phyloP scores from a whole-genome alignment of 2,888 invertebrate genomes.

The Patella ulyssiponensis region DNA sequence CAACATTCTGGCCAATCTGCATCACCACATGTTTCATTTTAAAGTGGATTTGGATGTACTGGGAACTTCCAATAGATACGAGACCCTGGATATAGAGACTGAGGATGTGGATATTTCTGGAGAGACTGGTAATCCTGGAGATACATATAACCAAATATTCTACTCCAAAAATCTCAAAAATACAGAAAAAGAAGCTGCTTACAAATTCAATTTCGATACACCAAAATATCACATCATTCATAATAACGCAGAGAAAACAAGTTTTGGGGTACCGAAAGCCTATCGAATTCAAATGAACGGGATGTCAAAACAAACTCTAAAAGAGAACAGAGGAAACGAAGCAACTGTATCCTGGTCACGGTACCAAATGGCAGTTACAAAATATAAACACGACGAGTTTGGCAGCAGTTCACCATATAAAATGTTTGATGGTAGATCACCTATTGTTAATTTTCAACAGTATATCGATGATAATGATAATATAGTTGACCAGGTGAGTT shows the following conservation, averaged over 20 bases:
- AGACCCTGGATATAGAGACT: conserved; percentile 55
- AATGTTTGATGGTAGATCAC: conserved; percentile 49
- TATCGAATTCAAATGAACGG: conserved; percentile 53
- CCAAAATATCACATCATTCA: conserved; percentile 63
- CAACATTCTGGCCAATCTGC: conserved; percentile 53
- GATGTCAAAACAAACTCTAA: conserved; percentile 53
- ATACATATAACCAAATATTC: conserved; percentile 41
- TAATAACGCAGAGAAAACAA: conserved; percentile 45
- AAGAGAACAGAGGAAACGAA: conserved; percentile 46
- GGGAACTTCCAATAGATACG: conserved; percentile 60
- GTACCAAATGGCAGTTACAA: conserved; percentile 61
- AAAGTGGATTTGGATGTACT: conserved; percentile 59
- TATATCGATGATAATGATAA: conserved; percentile 55
- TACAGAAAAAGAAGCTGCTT: conserved; percentile 54
- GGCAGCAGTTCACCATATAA: conserved; percentile 56
- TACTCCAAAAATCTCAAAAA: conserved; percentile 40
- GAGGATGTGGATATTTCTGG: conserved; percentile 38
- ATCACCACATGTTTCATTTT: conserved; percentile 61
- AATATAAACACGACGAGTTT: conserved; percentile 53
- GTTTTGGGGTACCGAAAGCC: conserved; percentile 46
- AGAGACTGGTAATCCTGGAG: conserved; percentile 33
- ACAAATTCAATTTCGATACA: conserved; percentile 55
- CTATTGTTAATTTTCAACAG: conserved; percentile 52
- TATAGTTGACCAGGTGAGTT: conserved; percentile 56
- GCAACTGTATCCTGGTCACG: conserved; percentile 57